A percentile compares a stretch with the other conserved stretches of the same genome.
These are phyloP conservation scores for Meleagris gallopavo DNA, from an alignment of 2,113 vertebrate species.

Conservation along the genomic window DNA sequence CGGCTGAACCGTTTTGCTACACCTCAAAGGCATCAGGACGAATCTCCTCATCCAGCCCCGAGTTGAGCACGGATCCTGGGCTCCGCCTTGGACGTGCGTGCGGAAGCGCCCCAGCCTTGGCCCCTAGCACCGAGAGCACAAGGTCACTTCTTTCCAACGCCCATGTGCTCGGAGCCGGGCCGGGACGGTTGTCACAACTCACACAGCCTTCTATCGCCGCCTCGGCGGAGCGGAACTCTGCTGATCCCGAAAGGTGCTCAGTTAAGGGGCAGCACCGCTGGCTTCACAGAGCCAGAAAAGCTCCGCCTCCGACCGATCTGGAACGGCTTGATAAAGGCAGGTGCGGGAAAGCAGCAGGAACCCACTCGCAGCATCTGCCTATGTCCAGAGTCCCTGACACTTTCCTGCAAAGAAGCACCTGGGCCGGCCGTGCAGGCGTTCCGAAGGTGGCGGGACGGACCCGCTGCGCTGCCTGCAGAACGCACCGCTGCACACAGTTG, in stretches of 20 bases:
- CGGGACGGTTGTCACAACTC: not conserved
- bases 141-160: not conserved
- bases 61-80: accelerated
- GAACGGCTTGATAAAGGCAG: constrained; percentile 71
- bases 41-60: not conserved
- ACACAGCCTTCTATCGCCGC: not conserved
- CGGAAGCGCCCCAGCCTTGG: not conserved
- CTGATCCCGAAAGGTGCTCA: not conserved
- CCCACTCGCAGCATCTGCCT: constrained; percentile 22
- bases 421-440: not conserved
- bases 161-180: not conserved
- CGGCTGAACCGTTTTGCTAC: not conserved
- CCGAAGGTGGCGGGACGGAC: not conserved
- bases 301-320: constrained; percentile 52
- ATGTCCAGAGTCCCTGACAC: not conserved
- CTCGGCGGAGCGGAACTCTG: not conserved
- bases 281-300: not conserved
- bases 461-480: not conserved
- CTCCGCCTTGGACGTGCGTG: not conserved
- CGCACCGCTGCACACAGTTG: not conserved
- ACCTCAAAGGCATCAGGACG: accelerated
- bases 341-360: not conserved
- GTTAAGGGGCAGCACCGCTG: not conserved
- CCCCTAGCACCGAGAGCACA: not conserved
- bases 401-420: not conserved